Conservation (phyloP, 2,888 invertebrate species). For the Tenodera sinensis region DNA sequence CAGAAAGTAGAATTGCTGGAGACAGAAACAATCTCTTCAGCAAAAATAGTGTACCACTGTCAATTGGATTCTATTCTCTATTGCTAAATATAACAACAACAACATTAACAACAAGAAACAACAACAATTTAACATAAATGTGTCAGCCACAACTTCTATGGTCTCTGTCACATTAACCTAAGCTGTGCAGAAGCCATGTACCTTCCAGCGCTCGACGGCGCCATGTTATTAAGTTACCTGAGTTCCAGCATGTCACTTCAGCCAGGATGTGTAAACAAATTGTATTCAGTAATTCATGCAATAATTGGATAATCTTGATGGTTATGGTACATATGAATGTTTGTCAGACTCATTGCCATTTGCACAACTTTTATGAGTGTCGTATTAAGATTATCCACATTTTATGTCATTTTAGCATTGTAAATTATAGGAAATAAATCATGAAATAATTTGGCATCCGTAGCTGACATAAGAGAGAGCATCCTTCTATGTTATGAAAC, state of each 20-base stretch:
- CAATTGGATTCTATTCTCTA: background rate
- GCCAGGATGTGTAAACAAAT: background rate
- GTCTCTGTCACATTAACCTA: background rate
- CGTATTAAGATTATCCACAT: no score
- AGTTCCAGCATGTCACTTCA: background rate
- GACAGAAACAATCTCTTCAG: background rate
- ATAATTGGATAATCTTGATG: no score
- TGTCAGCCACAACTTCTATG: background rate
- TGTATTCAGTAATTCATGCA: background rate
- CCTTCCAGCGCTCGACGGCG: background rate
- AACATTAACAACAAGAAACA: slow-evolving; percentile 22
- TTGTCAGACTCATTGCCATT: no score
- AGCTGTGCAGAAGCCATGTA: background rate
- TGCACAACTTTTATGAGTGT: no score
- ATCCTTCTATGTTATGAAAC: no score
- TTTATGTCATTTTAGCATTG: no score
- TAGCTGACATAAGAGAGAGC: no score
- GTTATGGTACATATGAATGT: no score
- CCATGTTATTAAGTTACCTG: background rate
- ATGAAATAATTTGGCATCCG: no score
- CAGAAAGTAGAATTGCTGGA: background rate
- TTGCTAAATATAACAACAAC: slow-evolving; percentile 13
- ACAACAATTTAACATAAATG: slow-evolving; percentile 3
- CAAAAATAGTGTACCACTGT: slow-evolving; percentile 4
- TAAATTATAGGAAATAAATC: no score